A percentile compares a stretch with the other conserved stretches of the same genome.
Evolutionary conservation across 1,140 invertebrate genomes (phyloP).

Genomic region (Rhopalosiphum maidis): DNA sequence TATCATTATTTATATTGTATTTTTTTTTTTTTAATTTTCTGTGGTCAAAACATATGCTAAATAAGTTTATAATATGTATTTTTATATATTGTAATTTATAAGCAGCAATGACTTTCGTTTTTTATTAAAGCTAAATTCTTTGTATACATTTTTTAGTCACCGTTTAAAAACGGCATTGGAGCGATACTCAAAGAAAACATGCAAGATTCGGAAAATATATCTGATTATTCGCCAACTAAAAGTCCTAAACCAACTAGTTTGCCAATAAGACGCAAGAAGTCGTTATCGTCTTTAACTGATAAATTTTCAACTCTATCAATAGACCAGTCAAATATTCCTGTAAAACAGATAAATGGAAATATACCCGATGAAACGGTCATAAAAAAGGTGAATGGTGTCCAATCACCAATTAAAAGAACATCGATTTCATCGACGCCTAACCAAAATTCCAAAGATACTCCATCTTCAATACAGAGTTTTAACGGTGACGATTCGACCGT

Average conservation of each 20-base stretch:
- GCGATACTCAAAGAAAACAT: not conserved
- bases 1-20: not conserved
- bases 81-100: not conserved
- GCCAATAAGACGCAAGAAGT: conserved; percentile 33
- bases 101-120: not conserved
- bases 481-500: not conserved
- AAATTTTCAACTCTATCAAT: not conserved
- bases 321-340: conserved; percentile 23
- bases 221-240: not conserved
- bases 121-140: not conserved
- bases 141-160: not conserved
- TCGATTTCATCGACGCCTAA: conserved; percentile 28
- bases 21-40: not conserved
- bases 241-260: conserved; percentile 27
- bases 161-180: conserved; percentile 27
- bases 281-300: conserved; percentile 1
- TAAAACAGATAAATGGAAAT: conserved; percentile 16
- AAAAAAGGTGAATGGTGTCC: conserved; percentile 1
- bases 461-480: not conserved
- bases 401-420: not conserved
- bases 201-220: not conserved
- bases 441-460: not conserved
- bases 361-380: not conserved
- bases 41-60: not conserved
- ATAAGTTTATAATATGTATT: not conserved